Conservation (phyloP, 2,888 invertebrate species). For the Linnaemya vulpina region DNA sequence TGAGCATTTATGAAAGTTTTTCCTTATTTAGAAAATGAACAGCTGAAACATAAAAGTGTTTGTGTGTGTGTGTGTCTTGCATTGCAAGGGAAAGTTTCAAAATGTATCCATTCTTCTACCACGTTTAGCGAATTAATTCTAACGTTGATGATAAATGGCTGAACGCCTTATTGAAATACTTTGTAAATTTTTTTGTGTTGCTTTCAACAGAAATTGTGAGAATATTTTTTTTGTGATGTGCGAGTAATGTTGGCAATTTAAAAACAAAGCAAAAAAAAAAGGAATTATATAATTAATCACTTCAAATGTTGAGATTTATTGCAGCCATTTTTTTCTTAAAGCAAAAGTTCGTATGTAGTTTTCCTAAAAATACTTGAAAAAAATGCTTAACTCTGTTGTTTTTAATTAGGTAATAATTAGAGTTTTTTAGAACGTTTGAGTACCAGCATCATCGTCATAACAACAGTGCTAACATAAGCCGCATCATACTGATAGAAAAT, state of each 20-base stretch:
- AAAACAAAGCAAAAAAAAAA: background rate
- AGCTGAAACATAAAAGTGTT: background rate
- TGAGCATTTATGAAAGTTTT: background rate
- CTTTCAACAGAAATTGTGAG: background rate
- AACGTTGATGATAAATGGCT: slow-evolving; percentile 15
- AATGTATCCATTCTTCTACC: background rate
- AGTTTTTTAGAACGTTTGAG: too few relatives aligned
- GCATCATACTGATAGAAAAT: too few relatives aligned
- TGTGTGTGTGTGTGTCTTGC: background rate
- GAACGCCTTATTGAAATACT: slow-evolving; percentile 20
- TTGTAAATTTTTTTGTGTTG: background rate
- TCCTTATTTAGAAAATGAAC: background rate
- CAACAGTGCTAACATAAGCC: too few relatives aligned
- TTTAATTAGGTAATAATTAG: too few relatives aligned
- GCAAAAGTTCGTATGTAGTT: background rate
- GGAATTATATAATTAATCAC: too few relatives aligned
- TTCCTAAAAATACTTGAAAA: too few relatives aligned
- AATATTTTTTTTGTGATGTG: too few relatives aligned
- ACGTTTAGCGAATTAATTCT: slow-evolving; percentile 8
- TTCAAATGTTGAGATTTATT: background rate
- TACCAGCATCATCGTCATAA: too few relatives aligned
- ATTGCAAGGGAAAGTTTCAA: too few relatives aligned
- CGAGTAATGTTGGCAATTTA: slow-evolving; percentile 24
- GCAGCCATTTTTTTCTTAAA: background rate
- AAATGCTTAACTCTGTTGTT: too few relatives aligned